phyloP scores from a whole-genome alignment of 2,113 vertebrate species.

The Terrapene triunguis region DNA sequence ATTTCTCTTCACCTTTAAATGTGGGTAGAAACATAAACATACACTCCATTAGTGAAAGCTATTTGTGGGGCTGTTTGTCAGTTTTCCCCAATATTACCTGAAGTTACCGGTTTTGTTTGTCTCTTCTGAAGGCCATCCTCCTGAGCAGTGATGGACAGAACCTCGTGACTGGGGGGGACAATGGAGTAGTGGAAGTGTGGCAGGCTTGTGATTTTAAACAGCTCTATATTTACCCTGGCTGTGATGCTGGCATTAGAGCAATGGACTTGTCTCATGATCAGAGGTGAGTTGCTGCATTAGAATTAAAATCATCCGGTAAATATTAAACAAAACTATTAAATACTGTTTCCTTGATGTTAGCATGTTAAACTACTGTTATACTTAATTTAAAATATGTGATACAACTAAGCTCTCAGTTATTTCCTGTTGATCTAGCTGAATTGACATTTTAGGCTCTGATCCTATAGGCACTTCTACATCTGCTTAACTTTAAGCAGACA shows the following conservation, averaged over 20 bases:
- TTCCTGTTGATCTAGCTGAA: neutral
- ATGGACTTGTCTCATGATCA: conserved; percentile 99
- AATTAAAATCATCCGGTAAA: neutral
- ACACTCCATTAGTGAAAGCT: neutral
- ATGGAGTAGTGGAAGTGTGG: conserved; percentile 98
- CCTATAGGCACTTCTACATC: neutral
- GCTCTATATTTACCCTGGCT: conserved; percentile 99
- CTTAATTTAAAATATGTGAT: neutral
- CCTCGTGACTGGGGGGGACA: conserved; percentile 97
- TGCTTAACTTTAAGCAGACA: neutral
- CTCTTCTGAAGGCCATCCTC: conserved; percentile 88
- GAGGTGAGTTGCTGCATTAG: conserved; percentile 83
- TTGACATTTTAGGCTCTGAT: neutral
- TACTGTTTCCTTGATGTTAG: neutral
- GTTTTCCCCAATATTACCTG: neutral
- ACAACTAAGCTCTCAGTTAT: neutral
- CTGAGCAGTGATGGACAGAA: conserved; percentile 98
- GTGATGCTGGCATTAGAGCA: conserved; percentile 97
- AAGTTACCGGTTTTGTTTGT: conserved; percentile 12
- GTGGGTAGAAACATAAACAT: neutral
- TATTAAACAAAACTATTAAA: neutral
- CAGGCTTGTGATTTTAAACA: conserved; percentile 99
- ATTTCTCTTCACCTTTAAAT: neutral
- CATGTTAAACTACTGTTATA: neutral
- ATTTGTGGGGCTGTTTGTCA: neutral